These are phyloP conservation scores for Micrasema longulum DNA, from an alignment of 1,140 invertebrate genomes.

Conservation along the genomic window DNA sequence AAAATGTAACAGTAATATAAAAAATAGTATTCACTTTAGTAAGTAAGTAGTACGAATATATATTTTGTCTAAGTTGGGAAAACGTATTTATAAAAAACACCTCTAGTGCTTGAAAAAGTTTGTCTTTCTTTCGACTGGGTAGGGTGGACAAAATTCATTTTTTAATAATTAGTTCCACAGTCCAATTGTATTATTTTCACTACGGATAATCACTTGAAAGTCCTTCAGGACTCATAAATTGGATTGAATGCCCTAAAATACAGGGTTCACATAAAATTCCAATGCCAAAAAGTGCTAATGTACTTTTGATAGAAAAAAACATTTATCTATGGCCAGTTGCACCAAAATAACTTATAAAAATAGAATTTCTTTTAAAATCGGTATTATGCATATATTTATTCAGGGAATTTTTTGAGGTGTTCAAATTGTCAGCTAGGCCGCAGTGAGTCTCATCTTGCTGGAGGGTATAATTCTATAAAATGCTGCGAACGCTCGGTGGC, in stretches of 20 bases:
- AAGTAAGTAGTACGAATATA: no score
- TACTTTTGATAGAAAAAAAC: background rate
- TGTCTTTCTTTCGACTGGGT: background rate
- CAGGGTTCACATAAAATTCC: background rate
- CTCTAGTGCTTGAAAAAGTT: background rate
- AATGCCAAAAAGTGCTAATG: background rate
- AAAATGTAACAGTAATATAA: no score
- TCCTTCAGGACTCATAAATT: background rate
- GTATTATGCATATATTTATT: no score
- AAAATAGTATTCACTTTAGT: no score
- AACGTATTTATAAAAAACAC: no score
- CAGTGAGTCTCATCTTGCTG: no score
- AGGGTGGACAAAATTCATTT: conserved; percentile 6
- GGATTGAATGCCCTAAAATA: conserved; percentile 2
- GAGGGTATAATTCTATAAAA: no score
- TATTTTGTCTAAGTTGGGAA: no score
- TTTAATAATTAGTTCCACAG: conserved; percentile 22
- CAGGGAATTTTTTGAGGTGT: no score
- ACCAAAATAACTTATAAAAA: background rate
- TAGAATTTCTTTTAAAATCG: background rate
- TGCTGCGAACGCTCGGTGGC: no score
- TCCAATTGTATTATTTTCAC: conserved; percentile 29
- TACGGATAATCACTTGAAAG: conserved; percentile 14
- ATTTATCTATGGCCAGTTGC: background rate
- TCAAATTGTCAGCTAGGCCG: no score